Evolutionary conservation across 2,888 invertebrate genomes (phyloP).

Genomic region (Metalampra italica): DNA sequence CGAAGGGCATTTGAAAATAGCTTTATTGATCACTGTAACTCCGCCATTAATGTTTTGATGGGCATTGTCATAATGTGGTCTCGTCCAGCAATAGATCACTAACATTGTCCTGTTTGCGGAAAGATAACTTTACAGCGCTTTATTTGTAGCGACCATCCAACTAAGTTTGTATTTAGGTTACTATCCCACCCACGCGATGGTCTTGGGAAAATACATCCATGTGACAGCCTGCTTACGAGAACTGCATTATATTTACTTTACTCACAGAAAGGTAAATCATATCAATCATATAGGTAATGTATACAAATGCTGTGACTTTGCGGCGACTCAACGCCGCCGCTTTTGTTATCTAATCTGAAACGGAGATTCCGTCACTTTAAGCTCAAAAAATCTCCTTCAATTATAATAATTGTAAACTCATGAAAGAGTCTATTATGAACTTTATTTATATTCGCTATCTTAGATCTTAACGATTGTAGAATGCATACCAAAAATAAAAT

Average conservation of each 20-base stretch:
- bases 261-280: too few relatives aligned
- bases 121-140: neutral
- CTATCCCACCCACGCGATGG: too few relatives aligned
- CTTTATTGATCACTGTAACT: slow-evolving; percentile 35
- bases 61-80: slow-evolving; percentile 26
- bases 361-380: neutral
- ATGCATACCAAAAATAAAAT: neutral
- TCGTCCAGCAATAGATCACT: slow-evolving; percentile 12
- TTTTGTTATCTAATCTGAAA: too few relatives aligned
- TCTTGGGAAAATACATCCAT: too few relatives aligned
- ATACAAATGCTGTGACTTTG: too few relatives aligned
- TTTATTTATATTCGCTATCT: neutral
- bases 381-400: too few relatives aligned
- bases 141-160: neutral
- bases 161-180: neutral
- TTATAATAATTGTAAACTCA: neutral
- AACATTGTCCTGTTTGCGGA: slow-evolving; percentile 23
- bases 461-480: neutral
- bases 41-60: slow-evolving; percentile 31
- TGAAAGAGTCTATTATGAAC: neutral
- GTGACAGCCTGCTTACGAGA: too few relatives aligned
- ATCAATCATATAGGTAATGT: too few relatives aligned
- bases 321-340: too few relatives aligned
- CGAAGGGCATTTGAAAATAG: slow-evolving; percentile 24
- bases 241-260: too few relatives aligned